Evolutionary conservation across 64 coral and sea anemone genomes (phyloP).

Genomic region (Stichodactyla mertensii): DNA sequence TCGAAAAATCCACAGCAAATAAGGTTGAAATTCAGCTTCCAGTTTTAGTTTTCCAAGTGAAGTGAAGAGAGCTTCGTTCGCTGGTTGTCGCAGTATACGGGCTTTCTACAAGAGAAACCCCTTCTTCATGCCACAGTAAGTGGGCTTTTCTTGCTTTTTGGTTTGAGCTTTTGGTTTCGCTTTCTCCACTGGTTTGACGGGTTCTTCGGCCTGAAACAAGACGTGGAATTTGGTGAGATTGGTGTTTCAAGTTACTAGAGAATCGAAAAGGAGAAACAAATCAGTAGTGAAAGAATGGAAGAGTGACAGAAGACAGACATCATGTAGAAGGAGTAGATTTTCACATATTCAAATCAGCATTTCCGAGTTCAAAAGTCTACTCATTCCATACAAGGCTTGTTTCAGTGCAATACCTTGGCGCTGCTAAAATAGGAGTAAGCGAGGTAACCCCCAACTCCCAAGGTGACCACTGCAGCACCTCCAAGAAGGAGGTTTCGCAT

Average conservation of each 20-base stretch:
- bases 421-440: background rate
- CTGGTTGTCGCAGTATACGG: background rate
- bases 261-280: background rate
- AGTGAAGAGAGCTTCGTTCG: background rate
- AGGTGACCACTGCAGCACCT: background rate
- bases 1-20: background rate
- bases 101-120: background rate
- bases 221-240: background rate
- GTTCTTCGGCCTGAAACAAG: background rate
- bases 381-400: background rate
- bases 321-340: no score
- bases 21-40: background rate
- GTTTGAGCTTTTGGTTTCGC: background rate
- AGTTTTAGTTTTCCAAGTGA: background rate
- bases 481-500: background rate
- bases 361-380: background rate
- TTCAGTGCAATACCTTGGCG: background rate
- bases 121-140: background rate
- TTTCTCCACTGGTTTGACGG: background rate
- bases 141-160: background rate
- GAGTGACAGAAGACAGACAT: background rate
- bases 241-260: background rate
- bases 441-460: background rate
- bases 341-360: background rate
- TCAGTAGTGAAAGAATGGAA: background rate